Conservation (phyloP, 2,113 vertebrate genomes). For the Tinamus guttatus region DNA sequence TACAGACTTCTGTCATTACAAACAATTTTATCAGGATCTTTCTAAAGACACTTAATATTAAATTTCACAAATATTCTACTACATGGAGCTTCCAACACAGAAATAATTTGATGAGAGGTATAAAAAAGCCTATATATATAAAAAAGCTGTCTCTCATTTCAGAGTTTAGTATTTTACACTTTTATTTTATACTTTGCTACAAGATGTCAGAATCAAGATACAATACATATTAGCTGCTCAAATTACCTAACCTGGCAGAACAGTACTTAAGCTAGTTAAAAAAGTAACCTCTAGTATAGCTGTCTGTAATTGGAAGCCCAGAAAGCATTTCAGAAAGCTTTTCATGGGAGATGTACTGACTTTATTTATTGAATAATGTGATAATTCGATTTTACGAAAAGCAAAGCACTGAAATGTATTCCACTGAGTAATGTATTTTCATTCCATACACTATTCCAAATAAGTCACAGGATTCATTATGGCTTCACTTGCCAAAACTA, state of each 20-base stretch:
- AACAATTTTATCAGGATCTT: conserved; percentile 42
- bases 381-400: background rate
- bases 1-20: conserved; percentile 29
- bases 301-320: background rate
- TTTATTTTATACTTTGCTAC: background rate
- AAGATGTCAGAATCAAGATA: background rate
- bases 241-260: background rate
- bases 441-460: background rate
- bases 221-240: background rate
- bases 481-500: background rate
- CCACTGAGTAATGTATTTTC: background rate
- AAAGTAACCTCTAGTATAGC: background rate
- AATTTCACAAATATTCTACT: background rate
- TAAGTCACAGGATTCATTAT: background rate
- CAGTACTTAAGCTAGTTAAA: background rate
- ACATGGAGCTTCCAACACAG: background rate
- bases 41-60: background rate
- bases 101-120: background rate
- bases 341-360: background rate
- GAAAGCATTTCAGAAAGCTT: background rate
- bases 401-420: background rate
- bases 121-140: background rate
- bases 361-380: background rate
- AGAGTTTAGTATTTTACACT: background rate
- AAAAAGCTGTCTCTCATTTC: background rate